Evolutionary conservation across 2,113 vertebrate species (phyloP).

Genomic region (Chrysochloris asiatica): DNA sequence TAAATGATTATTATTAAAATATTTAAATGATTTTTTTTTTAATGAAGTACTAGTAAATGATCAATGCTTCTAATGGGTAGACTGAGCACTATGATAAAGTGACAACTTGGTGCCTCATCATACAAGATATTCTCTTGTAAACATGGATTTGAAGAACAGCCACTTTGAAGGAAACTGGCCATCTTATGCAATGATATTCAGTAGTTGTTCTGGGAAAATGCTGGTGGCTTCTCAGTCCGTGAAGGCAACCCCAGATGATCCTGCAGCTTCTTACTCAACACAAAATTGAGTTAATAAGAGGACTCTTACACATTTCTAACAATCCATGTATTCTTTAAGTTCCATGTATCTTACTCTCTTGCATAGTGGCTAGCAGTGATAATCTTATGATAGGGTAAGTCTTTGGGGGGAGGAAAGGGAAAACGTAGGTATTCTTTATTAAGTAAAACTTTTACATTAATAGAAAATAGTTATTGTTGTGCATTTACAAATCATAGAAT

Average conservation of each 20-base stretch:
- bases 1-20: no score
- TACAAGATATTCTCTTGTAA: background rate
- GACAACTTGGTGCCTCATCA: background rate
- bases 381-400: no score
- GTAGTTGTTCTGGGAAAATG: background rate
- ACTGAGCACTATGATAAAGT: background rate
- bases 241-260: background rate
- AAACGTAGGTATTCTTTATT: no score
- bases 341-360: no score
- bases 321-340: no score
- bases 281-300: background rate
- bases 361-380: no score
- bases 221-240: background rate
- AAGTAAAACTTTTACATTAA: no score
- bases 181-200: background rate
- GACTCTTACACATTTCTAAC: no score
- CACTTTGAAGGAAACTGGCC: background rate
- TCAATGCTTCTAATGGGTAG: background rate
- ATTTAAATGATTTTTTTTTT: no score
- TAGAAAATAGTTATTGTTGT: no score
- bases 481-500: no score
- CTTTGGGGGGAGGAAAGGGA: no score
- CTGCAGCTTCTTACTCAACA: background rate
- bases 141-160: background rate
- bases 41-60: background rate